Evolutionary conservation across 30 jellyfish, hydroid and myxozoan species (phyloP).

Genomic region (Nemopilema nomurai): DNA sequence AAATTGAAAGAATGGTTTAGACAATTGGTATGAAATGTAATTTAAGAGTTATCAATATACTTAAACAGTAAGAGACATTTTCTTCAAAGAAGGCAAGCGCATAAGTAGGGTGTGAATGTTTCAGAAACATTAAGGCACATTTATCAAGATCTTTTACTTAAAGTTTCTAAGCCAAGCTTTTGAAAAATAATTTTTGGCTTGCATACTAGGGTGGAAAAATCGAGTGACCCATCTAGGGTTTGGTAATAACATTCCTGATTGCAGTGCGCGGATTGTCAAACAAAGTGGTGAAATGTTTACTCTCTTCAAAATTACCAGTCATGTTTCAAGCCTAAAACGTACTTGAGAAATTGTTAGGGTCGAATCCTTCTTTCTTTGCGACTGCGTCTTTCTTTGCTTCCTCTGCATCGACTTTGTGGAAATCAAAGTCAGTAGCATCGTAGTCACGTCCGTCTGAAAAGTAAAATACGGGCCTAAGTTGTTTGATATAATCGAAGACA

Average conservation of each 20-base stretch:
- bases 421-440: conserved; percentile 84
- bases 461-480: not conserved
- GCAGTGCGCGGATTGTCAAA: too few species aligned
- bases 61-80: not conserved
- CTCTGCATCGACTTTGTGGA: conserved; percentile 79
- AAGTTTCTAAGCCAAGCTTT: too few species aligned
- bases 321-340: conserved; percentile 1
- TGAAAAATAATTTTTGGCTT: too few species aligned
- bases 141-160: too few species aligned
- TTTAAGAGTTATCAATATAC: not conserved
- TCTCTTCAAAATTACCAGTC: too few species aligned
- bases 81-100: too few species aligned
- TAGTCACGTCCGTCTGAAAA: conserved; percentile 78
- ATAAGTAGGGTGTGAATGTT: too few species aligned
- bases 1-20: not conserved
- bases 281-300: too few species aligned
- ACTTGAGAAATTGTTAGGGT: conserved; percentile 60
- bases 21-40: not conserved
- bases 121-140: too few species aligned
- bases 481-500: not conserved
- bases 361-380: conserved; percentile 60
- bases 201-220: too few species aligned
- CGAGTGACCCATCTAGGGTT: too few species aligned
- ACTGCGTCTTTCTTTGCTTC: conserved; percentile 69
- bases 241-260: too few species aligned